Conservation (phyloP, 2,113 vertebrate species). For the Microtus montanus region DNA sequence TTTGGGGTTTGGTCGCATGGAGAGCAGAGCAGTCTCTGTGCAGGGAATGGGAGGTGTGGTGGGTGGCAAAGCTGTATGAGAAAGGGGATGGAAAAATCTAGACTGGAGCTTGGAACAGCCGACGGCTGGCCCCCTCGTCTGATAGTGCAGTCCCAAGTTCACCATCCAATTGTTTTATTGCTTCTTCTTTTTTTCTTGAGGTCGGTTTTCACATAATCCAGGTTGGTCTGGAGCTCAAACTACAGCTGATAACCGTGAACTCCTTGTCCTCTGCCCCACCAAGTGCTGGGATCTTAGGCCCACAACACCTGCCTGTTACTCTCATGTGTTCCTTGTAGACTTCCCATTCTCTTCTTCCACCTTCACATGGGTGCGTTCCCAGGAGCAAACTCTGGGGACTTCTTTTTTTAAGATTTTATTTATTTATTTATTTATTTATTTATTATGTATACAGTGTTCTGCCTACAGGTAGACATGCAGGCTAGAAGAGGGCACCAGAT, state of each 20-base stretch:
- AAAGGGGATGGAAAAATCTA: background rate
- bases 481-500: no score
- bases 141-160: background rate
- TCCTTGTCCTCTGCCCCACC: background rate
- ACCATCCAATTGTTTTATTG: constrained; percentile 9
- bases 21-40: background rate
- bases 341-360: background rate
- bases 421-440: no score
- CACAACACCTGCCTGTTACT: background rate
- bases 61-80: background rate
- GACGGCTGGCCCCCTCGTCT: background rate
- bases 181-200: background rate
- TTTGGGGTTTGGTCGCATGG: background rate
- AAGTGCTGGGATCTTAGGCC: background rate
- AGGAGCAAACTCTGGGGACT: background rate
- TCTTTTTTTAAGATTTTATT: no score
- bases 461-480: no score
- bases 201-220: background rate
- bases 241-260: background rate
- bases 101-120: background rate
- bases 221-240: background rate
- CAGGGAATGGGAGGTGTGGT: background rate
- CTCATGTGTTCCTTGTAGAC: no score
- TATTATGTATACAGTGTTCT: no score
- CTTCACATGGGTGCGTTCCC: background rate